Percentiles rank a stretch among this genome's conserved stretches.
phyloP scores from a whole-genome alignment of 2,797 vertebrate genomes.

The Vespertilio murinus region DNA sequence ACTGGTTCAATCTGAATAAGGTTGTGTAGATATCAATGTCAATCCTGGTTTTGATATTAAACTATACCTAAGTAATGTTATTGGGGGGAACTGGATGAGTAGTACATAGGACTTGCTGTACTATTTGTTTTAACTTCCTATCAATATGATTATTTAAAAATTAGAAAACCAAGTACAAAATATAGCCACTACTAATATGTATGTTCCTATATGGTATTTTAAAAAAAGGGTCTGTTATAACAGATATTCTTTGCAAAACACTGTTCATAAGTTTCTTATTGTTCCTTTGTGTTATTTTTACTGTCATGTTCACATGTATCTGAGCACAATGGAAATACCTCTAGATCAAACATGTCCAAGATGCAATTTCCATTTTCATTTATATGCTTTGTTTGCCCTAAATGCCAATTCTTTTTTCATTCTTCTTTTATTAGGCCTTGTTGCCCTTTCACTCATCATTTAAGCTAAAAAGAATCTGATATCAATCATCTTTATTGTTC shows the following conservation, averaged over 20 bases:
- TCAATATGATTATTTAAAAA: constrained; percentile 48
- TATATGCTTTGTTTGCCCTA: constrained; percentile 13
- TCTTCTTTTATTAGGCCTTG: not conserved
- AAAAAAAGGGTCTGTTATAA: not conserved
- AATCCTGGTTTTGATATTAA: not conserved
- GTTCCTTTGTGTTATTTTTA: constrained; percentile 43
- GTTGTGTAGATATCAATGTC: not conserved
- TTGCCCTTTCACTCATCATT: not conserved
- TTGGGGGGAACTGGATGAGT: not conserved
- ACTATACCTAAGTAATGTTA: not conserved
- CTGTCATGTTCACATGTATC: not conserved
- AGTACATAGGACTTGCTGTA: not conserved
- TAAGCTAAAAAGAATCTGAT: constrained; percentile 19
- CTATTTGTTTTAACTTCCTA: not conserved
- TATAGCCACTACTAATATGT: not conserved
- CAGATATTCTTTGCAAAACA: not conserved
- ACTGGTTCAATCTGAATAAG: not conserved
- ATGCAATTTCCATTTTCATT: constrained; percentile 34
- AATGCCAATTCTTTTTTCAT: not conserved
- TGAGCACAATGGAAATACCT: not conserved
- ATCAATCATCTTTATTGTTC: not conserved
- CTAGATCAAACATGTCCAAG: not conserved
- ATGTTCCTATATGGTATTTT: not conserved
- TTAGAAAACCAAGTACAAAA: not conserved
- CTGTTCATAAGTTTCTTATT: not conserved